phyloP scores from a whole-genome alignment of 2,888 invertebrate genomes.

The Schizaphis graminum region DNA sequence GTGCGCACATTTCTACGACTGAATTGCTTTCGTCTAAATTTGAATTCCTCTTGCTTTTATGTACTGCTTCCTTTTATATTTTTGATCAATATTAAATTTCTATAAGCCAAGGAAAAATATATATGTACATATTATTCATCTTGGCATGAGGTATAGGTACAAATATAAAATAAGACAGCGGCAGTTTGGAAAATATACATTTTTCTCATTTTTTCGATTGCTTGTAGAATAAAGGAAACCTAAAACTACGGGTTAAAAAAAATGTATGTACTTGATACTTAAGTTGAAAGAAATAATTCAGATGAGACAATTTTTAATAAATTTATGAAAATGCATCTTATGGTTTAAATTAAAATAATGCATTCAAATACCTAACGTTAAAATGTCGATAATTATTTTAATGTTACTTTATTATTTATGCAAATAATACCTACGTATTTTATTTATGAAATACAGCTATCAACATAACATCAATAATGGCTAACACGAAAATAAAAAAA shows the following conservation, averaged over 20 bases:
- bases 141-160: neutral
- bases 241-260: neutral
- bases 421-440: neutral
- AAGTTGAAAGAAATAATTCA: neutral
- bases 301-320: neutral
- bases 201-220: neutral
- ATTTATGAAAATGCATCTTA: too few species aligned
- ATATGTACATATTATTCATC: neutral
- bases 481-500: neutral
- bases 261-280: neutral
- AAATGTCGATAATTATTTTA: neutral
- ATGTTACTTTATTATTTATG: neutral
- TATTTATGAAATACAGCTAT: neutral
- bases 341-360: neutral
- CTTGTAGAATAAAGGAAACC: neutral
- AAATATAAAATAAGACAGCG: neutral
- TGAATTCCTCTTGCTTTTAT: neutral
- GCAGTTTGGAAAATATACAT: neutral
- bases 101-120: neutral
- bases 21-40: neutral
- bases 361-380: neutral
- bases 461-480: neutral
- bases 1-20: neutral
- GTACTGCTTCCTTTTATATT: neutral
- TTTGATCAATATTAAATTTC: slow-evolving; percentile 16